Base-by-base conservation (phyloP, 1,140 invertebrate species). In the Homarus americanus region DNA sequence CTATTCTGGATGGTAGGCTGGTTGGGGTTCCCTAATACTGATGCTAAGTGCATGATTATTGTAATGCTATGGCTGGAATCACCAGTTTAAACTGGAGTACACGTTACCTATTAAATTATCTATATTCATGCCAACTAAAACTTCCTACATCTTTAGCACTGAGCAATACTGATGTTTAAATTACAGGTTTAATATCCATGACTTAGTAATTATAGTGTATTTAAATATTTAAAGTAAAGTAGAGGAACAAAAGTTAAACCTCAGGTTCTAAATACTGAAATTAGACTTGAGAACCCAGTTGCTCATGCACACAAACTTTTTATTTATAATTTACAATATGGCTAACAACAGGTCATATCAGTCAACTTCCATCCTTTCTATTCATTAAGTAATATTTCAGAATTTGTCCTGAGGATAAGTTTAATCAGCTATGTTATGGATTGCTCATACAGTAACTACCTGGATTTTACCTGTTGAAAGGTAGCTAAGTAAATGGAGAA, bases 11-110 rank as follows among this genome's bases (percentile, higher is more conserved):
- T 32, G 63, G 63, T 9, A 69, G 24, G 28, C 63, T 69, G 63
- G 63, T 2, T 69, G 63, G 63, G 63, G n/a, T 32, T 69, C 7
- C 63, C 63, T 32, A 69, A 69, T 69, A 69, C 63, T 69, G 63
- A 69, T 69, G 63, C 63, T 69, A 32, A 9, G 63, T 69, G 63
- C 63, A 69, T 28, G n/a, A 4, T 3, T 69, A 69, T 32, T 69
- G n/a, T 69, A 69, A 32, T 69, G n/a, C 63, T 69, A 69, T 69
- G 63, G 63, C 63, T 69, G 63, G 63, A 69, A 34, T 69, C 63
- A 69, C 63, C 63, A 69, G 63, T 32, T 32, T 7, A 32, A 24
- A 69, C 63, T 69, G 63, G 63, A 32, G 24, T 69, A 69, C 63
- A 69, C 32, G 24, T 69, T 63, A 63, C 4, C 63, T 69, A 69